Evolutionary conservation across 1,140 invertebrate genomes (phyloP).

Genomic region (Portunus trituberculatus): DNA sequence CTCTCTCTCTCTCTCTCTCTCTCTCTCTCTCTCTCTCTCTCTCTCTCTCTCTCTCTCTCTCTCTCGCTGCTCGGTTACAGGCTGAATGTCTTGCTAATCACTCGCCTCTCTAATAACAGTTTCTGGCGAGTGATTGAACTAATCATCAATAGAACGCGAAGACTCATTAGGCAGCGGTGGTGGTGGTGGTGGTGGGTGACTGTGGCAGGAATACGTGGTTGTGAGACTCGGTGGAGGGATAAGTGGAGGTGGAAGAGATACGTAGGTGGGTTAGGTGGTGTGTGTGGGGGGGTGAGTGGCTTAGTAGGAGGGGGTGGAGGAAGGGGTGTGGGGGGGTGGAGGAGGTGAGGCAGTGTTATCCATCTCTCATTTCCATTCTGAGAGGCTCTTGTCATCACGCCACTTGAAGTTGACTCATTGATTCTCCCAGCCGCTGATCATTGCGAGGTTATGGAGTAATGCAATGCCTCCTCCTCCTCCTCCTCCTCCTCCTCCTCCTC

Average conservation of each 20-base stretch:
- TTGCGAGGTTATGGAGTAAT: neutral
- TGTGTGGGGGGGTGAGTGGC: neutral
- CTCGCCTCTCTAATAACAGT: neutral
- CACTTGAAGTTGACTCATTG: neutral
- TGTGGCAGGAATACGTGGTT: neutral
- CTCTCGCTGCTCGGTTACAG: neutral
- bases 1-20: slow-evolving; percentile 35
- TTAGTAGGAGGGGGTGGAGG: slow-evolving; percentile 27
- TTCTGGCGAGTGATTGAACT: slow-evolving; percentile 10
- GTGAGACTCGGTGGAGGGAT: neutral
- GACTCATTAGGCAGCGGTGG: neutral
- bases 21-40: neutral
- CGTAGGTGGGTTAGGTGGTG: neutral
- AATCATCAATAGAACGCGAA: neutral
- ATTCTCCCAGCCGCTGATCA: neutral
- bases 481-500: neutral
- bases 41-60: slow-evolving; percentile 46
- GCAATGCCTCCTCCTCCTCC: neutral
- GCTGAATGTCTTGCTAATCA: neutral
- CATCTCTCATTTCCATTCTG: neutral
- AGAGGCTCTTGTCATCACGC: neutral
- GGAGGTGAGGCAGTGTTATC: neutral
- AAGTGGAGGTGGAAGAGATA: neutral
- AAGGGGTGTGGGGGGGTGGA: neutral
- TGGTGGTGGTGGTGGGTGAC: neutral